Percentiles rank a stretch among this genome's conserved stretches.
These are phyloP conservation scores for Torymus tubicola DNA, from an alignment of 2,888 invertebrate genomes.

Conservation along the genomic window DNA sequence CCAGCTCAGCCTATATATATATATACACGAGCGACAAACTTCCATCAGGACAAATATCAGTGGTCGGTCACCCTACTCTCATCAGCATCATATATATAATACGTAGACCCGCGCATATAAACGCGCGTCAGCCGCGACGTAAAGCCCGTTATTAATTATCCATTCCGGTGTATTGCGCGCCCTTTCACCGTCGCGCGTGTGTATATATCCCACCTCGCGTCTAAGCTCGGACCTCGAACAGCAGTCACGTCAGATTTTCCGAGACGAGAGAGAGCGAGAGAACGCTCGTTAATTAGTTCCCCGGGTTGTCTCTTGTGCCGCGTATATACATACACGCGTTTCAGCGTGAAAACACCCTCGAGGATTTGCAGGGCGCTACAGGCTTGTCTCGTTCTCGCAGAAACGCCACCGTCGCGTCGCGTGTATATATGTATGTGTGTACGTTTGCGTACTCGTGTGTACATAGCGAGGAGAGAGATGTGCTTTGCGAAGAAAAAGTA, in stretches of 20 bases:
- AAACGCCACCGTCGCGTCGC: too few species aligned
- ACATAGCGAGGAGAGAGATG: too few species aligned
- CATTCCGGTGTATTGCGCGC: conserved; percentile 57
- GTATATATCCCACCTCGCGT: conserved; percentile 43
- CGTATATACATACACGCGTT: too few species aligned
- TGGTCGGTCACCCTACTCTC: too few species aligned
- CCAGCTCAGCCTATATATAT: conserved; percentile 10
- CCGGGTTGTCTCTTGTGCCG: conserved; percentile 38
- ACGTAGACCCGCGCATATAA: too few species aligned
- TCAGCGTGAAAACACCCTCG: conserved; percentile 31
- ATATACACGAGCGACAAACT: not conserved
- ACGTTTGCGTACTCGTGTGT: too few species aligned
- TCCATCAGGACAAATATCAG: not conserved
- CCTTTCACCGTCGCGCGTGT: not conserved
- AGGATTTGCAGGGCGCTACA: conserved; percentile 28
- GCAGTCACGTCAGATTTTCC: conserved; percentile 69
- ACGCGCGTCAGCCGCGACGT: conserved; percentile 20
- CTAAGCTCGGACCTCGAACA: conserved; percentile 63
- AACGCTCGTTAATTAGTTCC: conserved; percentile 69
- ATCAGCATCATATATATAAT: too few species aligned
- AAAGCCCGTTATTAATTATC: conserved; percentile 68
- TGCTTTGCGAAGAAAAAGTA: too few species aligned
- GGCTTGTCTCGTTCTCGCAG: not conserved
- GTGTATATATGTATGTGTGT: too few species aligned
- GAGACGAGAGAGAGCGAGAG: not conserved